Conservation (phyloP, 2,113 vertebrate species). For the Sciurus niger region DNA sequence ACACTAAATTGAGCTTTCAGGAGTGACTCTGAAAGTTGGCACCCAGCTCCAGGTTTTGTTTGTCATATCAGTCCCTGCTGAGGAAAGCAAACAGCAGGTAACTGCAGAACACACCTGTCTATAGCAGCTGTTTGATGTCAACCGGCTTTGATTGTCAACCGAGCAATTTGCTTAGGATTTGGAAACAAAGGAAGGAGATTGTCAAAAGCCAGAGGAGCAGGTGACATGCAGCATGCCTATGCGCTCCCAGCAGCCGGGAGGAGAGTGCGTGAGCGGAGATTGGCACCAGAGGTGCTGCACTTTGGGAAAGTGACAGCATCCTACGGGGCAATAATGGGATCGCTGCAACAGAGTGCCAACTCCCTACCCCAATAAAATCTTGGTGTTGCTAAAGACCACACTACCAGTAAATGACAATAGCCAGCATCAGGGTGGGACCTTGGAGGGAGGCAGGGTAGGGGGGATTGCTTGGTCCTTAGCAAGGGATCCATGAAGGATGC, state of each 20-base stretch:
- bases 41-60: slow-evolving; percentile 72
- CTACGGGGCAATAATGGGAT: slow-evolving; percentile 68
- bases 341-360: slow-evolving; percentile 67
- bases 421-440: neutral
- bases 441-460: neutral
- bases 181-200: slow-evolving; percentile 81
- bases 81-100: slow-evolving; percentile 83
- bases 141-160: slow-evolving; percentile 80
- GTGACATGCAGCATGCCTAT: slow-evolving; percentile 65
- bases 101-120: slow-evolving; percentile 79
- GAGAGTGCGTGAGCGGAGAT: slow-evolving; percentile 31
- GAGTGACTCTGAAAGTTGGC: slow-evolving; percentile 49
- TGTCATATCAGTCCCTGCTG: slow-evolving; percentile 69
- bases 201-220: slow-evolving; percentile 71
- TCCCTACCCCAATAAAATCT: slow-evolving; percentile 49
- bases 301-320: slow-evolving; percentile 73
- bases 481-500: slow-evolving; percentile 2
- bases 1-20: neutral
- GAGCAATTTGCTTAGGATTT: slow-evolving; percentile 83
- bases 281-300: slow-evolving; percentile 66
- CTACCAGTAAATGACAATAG: slow-evolving; percentile 43
- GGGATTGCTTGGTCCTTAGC: neutral
- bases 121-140: slow-evolving; percentile 78
- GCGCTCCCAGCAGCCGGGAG: slow-evolving; percentile 73
- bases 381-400: slow-evolving; percentile 47